Evolutionary conservation across 2,797 vertebrate species (phyloP), one percentile per base, ranked within the genome.

Genomic region (Parotocinclus haroldoi): DNA sequence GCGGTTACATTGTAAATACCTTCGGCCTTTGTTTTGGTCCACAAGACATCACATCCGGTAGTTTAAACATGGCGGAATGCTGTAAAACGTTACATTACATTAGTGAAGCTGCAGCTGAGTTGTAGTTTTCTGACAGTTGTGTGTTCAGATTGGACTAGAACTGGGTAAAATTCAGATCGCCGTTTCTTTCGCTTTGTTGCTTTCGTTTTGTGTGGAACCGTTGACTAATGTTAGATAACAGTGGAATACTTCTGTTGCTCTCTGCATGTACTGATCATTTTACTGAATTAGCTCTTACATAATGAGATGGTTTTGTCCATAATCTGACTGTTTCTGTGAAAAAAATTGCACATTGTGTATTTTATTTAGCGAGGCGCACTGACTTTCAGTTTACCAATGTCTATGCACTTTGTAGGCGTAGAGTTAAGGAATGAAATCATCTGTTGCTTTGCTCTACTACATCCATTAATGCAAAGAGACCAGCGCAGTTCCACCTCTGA

Each of bases 51-150:
- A 58, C 58, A 63, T 79, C 75, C 78, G 51, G 48, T 40, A n/a
- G 52, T 79, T 73, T 79, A 75, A 79, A 79, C 61, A 79, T 79
- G 75, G 78, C 61, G 73, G 71, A 75, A 14, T 52, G 66, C 59
- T 45, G 37, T 57, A 46, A 37, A 56, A 18, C 18, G 12, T 57
- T 37, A 11, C 12, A 45, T 14, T 39, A 49, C 27, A 27, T 12
- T 48, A 69, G 10, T 44, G 17, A 13, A 39, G 39, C 17, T 63
- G 48, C 44, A 49, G 48, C 36, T 50, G 39, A 36, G 54, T 19
- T 55, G 57, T 73, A 45, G 61, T 68, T 73, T 53, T 16, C 36
- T 53, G n/a, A 17, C 17, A 9, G 1, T 57, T 27, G 10, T 9
- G 38, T 36, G 48, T 45, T 51, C 40, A 49, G 39, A n/a, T 42